A percentile compares a stretch with the other conserved stretches of the same genome.
Evolutionary conservation across 2,888 invertebrate genomes (phyloP).

Genomic region (Tipula helvola): DNA sequence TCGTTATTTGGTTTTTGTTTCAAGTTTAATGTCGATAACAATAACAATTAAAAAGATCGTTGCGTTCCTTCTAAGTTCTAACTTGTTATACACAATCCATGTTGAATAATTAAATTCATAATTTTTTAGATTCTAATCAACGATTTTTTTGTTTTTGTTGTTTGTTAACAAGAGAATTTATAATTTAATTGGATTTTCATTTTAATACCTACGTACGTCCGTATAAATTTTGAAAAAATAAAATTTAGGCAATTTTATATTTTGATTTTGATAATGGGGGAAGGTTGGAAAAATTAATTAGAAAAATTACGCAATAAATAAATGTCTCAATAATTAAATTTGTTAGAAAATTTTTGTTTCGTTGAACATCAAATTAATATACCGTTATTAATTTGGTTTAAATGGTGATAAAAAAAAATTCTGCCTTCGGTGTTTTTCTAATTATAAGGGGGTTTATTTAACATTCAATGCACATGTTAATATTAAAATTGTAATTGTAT

Average conservation of each 20-base stretch:
- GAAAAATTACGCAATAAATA: neutral
- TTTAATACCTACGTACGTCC: neutral
- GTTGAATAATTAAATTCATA: neutral
- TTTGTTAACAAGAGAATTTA: neutral
- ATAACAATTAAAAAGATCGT: neutral
- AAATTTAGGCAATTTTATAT: neutral
- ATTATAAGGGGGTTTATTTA: neutral
- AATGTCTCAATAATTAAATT: neutral
- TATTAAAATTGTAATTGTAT: too few relatives aligned
- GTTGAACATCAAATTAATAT: neutral
- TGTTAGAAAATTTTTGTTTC: neutral
- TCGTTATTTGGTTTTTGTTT: neutral
- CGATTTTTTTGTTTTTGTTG: neutral
- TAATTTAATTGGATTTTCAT: neutral
- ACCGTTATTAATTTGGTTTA: neutral
- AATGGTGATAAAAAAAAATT: neutral
- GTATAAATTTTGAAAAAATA: neutral
- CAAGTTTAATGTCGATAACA: neutral
- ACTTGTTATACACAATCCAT: neutral
- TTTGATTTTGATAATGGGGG: neutral
- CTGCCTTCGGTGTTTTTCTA: neutral
- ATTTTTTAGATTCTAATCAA: neutral
- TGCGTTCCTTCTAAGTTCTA: neutral
- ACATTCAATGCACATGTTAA: neutral
- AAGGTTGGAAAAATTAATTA: neutral